These are phyloP conservation scores for Dryococelus australis DNA, from an alignment of 2,888 invertebrate genomes.

Conservation along the genomic window DNA sequence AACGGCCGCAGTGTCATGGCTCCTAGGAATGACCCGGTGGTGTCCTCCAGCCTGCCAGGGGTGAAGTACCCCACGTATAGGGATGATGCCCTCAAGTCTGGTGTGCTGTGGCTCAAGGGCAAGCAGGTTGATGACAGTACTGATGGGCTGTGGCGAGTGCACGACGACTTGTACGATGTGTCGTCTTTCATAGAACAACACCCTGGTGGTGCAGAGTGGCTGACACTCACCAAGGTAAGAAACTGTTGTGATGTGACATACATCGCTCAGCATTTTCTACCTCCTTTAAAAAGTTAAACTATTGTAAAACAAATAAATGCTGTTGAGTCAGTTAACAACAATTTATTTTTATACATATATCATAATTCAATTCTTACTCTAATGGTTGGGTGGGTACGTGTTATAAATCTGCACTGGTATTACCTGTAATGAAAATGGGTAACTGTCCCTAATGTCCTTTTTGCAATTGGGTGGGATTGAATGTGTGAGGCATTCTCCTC, in stretches of 20 bases:
- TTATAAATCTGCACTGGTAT: too few species aligned
- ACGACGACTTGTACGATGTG: constrained; percentile 84
- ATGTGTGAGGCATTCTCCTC: too few species aligned
- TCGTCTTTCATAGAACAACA: constrained; percentile 78
- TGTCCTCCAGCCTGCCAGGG: constrained; percentile 34
- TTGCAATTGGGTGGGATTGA: too few species aligned
- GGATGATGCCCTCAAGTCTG: constrained; percentile 60
- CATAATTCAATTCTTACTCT: too few species aligned
- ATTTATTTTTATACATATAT: too few species aligned
- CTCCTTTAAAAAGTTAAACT: too few species aligned
- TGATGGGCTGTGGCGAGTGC: constrained; percentile 80
- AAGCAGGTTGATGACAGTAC: constrained; percentile 74
- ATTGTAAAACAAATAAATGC: too few species aligned
- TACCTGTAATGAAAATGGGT: too few species aligned
- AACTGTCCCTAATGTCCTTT: too few species aligned
- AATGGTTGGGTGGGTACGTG: too few species aligned
- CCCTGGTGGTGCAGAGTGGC: constrained; percentile 86
- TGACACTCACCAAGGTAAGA: constrained; percentile 57
- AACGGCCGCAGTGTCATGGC: not conserved
- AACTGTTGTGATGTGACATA: not conserved
- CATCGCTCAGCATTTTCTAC: too few species aligned
- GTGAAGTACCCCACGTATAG: constrained; percentile 61
- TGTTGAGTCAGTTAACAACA: too few species aligned
- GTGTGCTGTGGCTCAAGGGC: constrained; percentile 68
- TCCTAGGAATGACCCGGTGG: not conserved